These are phyloP conservation scores for Meleagris gallopavo DNA, from an alignment of 2,113 vertebrate species.

Conservation along the genomic window DNA sequence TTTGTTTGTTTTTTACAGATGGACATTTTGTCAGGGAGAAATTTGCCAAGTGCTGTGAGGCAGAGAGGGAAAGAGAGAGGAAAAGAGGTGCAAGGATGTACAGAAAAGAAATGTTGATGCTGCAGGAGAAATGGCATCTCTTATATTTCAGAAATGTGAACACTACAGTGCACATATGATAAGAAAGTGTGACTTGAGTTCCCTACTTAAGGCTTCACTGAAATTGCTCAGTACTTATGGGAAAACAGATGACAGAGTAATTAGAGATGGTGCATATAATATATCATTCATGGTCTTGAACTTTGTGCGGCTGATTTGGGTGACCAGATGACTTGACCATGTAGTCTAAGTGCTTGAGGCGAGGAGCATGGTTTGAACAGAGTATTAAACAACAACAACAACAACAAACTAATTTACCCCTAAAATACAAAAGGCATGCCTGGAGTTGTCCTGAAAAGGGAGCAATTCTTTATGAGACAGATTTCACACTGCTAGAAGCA, in stretches of 20 bases:
- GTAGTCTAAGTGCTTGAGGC: not conserved
- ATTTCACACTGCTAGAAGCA: not conserved
- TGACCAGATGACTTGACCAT: conserved; percentile 10
- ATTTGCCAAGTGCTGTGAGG: conserved; percentile 5
- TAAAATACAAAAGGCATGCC: not conserved
- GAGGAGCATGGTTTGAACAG: not conserved
- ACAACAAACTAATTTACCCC: not conserved
- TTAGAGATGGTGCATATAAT: conserved; percentile 36
- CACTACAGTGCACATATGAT: not conserved
- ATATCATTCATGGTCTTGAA: conserved; percentile 33
- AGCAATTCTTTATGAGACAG: not conserved
- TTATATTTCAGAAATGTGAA: conserved; percentile 30
- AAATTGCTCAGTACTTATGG: not conserved
- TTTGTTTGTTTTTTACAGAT: conserved; percentile 56
- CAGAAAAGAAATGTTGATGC: not conserved
- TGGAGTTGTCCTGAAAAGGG: not conserved
- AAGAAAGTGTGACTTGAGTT: conserved; percentile 6
- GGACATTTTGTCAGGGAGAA: conserved; percentile 17
- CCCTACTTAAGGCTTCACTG: not conserved
- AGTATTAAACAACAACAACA: too few species aligned
- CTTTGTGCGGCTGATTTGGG: conserved; percentile 5
- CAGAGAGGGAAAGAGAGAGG: not conserved
- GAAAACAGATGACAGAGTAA: conserved; percentile 47
- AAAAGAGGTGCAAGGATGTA: not conserved
- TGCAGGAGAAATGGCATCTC: not conserved